Conservation (phyloP, 92 coral and sea anemone species). For the Parazoanthus atlanticus region DNA sequence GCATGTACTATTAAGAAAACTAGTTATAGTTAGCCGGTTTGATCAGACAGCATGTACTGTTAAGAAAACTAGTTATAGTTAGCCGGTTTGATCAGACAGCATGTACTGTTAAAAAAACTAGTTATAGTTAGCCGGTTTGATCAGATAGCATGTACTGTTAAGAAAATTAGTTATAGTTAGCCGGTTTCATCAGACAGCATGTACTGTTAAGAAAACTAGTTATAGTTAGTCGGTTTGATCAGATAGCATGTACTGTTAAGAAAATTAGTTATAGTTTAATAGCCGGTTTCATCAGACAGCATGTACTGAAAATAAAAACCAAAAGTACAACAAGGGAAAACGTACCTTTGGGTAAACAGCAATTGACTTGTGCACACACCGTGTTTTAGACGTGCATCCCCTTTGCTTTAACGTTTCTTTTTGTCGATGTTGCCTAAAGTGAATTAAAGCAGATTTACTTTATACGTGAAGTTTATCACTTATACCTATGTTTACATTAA, state of each 20-base stretch:
- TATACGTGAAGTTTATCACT: neutral
- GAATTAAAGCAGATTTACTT: neutral
- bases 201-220: too few relatives aligned
- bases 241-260: neutral
- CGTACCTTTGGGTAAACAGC: conserved; percentile 32
- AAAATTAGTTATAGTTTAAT: too few relatives aligned
- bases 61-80: too few relatives aligned
- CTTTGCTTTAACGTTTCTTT: conserved; percentile 23
- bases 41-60: too few relatives aligned
- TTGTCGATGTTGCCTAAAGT: conserved; percentile 29
- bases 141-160: neutral
- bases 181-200: too few relatives aligned
- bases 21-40: neutral
- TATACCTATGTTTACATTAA: too few relatives aligned
- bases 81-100: too few relatives aligned
- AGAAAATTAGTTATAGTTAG: too few relatives aligned
- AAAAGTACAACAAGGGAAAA: neutral
- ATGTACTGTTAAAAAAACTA: neutral
- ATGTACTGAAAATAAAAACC: neutral
- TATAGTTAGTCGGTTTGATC: too few relatives aligned
- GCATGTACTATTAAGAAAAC: conserved; percentile 46
- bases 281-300: too few relatives aligned
- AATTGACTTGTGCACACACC: conserved; percentile 9
- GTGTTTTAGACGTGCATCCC: neutral
- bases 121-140: neutral